Base-by-base conservation (phyloP, 2,888 invertebrate species). In the Eudemis profundana region DNA sequence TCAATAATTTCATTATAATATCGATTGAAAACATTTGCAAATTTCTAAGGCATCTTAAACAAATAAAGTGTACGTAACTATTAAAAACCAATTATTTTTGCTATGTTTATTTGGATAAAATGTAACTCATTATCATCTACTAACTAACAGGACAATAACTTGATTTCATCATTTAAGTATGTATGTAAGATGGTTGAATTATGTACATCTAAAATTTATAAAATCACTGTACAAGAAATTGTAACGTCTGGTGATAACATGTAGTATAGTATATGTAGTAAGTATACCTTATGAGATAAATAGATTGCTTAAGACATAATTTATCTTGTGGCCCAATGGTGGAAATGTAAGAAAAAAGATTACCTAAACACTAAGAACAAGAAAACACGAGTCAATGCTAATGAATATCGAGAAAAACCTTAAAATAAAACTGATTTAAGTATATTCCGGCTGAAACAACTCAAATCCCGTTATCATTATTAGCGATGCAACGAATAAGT, bases 41-140 rank as follows among this genome's bases (percentile, higher is more conserved):
- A n/a, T n/a, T n/a, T n/a, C n/a, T n/a, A n/a, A n/a, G n/a, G n/a
- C 23, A 23, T 23, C 23, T 23, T 5, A 23, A 23, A 23, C 23
- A 23, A 3, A 23, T 23, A 23, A 23, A 23, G 3, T 23, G 23
- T 5, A 33, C 7, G 33, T 33, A 2, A 33, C 7, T 33, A n/a
- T 10, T 2, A 33, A 33, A 33, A 33, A 27, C 7, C 33, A 10
- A 10, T 33, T 33, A 33, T 29, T 67, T 70, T 66, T 68, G 76
- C 82, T 83, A 79, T 62, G 72, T 88, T 90, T 90, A 88, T 88
- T 88, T 78, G 77, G 85, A 83, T 85, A 84, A 87, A 84, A 77
- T 83, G 78, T 75, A 79, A 86, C 83, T 83, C 80, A 42, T 50
- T 17, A 78, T 76, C 80, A 78, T 70, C 73, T 75, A 65, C 46